Evolutionary conservation across 2,797 vertebrate genomes (phyloP).

Genomic region (Brotula barbata): DNA sequence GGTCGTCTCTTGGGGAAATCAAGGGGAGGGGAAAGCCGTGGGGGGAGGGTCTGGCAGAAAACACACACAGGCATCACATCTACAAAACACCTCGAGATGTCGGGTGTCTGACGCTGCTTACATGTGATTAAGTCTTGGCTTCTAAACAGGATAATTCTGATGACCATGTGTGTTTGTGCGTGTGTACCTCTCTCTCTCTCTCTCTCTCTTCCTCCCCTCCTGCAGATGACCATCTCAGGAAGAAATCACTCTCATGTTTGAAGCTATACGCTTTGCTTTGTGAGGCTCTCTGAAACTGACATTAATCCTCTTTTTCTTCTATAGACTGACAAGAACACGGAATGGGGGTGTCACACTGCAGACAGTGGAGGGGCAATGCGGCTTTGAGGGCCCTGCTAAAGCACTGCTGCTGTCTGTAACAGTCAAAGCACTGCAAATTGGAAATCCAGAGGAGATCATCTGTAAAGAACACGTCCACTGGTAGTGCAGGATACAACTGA

Average conservation of each 20-base stretch:
- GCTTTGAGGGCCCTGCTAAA: constrained; percentile 66
- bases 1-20: constrained; percentile 79
- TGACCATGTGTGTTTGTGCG: constrained; percentile 54
- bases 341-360: constrained; percentile 75
- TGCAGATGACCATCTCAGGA: constrained; percentile 67
- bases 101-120: constrained; percentile 66
- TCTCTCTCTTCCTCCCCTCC: constrained; percentile 30
- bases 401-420: constrained; percentile 66
- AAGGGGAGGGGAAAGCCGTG: constrained; percentile 64
- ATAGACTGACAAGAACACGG: constrained; percentile 76
- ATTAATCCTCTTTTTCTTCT: constrained; percentile 80
- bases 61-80: constrained; percentile 63
- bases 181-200: constrained; percentile 10
- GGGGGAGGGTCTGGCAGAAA: constrained; percentile 66
- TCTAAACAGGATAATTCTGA: constrained; percentile 66
- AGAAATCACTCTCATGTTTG: constrained; percentile 66
- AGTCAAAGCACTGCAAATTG: constrained; percentile 77
- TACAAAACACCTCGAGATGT: constrained; percentile 66
- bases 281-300: constrained; percentile 76
- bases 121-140: constrained; percentile 72
- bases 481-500: constrained; percentile 51
- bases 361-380: constrained; percentile 54
- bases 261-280: constrained; percentile 69
- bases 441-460: constrained; percentile 80
- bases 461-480: constrained; percentile 75